Base-by-base conservation (phyloP, 1,140 invertebrate species). In the Drosophila nikananu region DNA sequence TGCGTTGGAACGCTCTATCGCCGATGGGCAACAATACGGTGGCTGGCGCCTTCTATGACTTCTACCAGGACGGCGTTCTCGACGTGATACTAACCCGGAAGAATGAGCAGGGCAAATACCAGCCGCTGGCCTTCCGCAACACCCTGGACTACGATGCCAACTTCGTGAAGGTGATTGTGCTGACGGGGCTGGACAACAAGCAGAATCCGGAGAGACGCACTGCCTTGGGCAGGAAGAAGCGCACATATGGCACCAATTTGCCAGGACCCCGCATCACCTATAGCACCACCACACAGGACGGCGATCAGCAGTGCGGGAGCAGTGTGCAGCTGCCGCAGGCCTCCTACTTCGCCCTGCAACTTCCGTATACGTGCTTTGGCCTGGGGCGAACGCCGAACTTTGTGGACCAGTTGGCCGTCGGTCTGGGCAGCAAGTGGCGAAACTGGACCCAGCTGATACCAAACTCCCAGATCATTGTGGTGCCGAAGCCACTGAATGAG, bases 321-420 rank as follows among this genome's bases (percentile, higher is more conserved):
- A 96, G 97, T 35, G 96, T 97, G 1, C 99, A 99, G 93, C 91
- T 99, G 30, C 96, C 98, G 0, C 98, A 99, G 93, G 98, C 97
- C 23, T 97, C 98, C 1, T 97, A 99, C 91, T 97, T 97, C 91
- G 95, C 98, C 6, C 94, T 99, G 17, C 98, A 99, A 93, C 93
- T 99, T 46, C 99, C 99, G 0, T 99, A 98, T 92, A 97, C 96
- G 0, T 96, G 98, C 46, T 99, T 99, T 93, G 99, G 99, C 8
- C 94, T 99, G 5, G 99, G 99, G 17, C 95, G 98, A 70, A 99
- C 98, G 23, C 98, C 99, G 5, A 99, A 99, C 94, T 99, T 99
- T 94, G 96, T 99, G 3, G 99, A 99, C 93, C 95, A 95, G 44
- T 93, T 99, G 17, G 95, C 95, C 37, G 96, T 99, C 21, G 97